phyloP scores from a whole-genome alignment of 2,797 vertebrate species.

The Gallirallus australis region DNA sequence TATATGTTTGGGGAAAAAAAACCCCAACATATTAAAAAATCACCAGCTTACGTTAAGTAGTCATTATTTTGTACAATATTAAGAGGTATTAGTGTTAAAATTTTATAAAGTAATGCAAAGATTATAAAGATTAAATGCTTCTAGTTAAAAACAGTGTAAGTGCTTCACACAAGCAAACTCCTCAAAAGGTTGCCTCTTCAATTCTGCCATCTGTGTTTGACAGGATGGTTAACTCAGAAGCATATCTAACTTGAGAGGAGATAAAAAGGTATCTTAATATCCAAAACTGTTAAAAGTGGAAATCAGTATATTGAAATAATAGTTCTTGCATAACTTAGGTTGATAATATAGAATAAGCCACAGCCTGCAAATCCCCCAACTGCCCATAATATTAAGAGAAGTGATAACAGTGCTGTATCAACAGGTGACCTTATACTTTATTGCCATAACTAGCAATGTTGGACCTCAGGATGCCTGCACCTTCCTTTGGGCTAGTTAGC shows the following conservation, averaged over 20 bases:
- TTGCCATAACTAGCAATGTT: background rate
- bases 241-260: background rate
- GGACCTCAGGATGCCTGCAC: background rate
- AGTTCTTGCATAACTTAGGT: background rate
- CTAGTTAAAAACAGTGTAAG: background rate
- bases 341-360: background rate
- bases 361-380: background rate
- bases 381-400: background rate
- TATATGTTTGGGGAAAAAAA: background rate
- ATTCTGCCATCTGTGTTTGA: background rate
- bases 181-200: background rate
- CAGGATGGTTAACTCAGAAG: background rate
- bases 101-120: background rate
- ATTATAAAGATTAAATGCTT: background rate
- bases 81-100: background rate
- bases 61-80: background rate
- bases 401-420: background rate
- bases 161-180: background rate
- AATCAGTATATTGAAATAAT: background rate
- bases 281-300: background rate
- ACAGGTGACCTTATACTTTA: background rate
- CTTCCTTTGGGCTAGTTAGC: background rate
- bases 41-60: background rate
- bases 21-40: background rate
- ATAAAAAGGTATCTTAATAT: background rate